Evolutionary conservation across 30 jellyfish, hydroid and myxozoan genomes (phyloP).

Genomic region (Aurelia aurita complex sp. Pacific): DNA sequence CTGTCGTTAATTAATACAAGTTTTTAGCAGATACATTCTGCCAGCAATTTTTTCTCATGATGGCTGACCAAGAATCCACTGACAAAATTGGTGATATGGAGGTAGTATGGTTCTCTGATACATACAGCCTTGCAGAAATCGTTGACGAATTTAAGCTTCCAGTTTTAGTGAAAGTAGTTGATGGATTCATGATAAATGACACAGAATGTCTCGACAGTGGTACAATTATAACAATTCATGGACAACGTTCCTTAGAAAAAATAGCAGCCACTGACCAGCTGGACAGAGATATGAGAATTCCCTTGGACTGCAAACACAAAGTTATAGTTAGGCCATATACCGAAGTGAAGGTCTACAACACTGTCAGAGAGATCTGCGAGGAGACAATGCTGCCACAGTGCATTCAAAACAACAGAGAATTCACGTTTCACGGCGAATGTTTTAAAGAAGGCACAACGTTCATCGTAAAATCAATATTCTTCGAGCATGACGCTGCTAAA

Average conservation of each 20-base stretch:
- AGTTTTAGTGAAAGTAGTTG: constrained; percentile 47
- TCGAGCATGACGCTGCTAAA: background rate
- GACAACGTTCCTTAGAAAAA: constrained; percentile 39
- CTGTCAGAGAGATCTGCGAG: constrained; percentile 28
- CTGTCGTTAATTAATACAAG: no score
- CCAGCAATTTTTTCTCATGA: no score
- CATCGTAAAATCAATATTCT: background rate
- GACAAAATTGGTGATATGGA: constrained; percentile 21
- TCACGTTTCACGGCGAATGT: background rate
- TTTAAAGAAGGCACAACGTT: background rate
- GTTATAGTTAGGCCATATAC: constrained; percentile 19
- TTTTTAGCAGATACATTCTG: no score
- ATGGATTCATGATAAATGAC: constrained; percentile 64
- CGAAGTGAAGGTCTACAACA: background rate
- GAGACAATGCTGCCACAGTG: background rate
- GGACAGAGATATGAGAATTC: constrained; percentile 50
- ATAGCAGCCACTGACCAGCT: constrained; percentile 53
- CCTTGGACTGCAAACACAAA: constrained; percentile 57
- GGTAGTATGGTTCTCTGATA: constrained; percentile 12
- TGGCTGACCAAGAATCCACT: no score
- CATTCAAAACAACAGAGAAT: constrained; percentile 3
- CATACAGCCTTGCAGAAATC: constrained; percentile 10
- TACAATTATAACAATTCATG: constrained; percentile 71
- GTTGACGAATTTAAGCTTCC: constrained; percentile 12
- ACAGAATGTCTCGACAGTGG: constrained; percentile 74